Percentiles rank a stretch among this genome's conserved stretches.
Conservation (phyloP, 1,140 invertebrate species). For the Pomacea maculata region DNA sequence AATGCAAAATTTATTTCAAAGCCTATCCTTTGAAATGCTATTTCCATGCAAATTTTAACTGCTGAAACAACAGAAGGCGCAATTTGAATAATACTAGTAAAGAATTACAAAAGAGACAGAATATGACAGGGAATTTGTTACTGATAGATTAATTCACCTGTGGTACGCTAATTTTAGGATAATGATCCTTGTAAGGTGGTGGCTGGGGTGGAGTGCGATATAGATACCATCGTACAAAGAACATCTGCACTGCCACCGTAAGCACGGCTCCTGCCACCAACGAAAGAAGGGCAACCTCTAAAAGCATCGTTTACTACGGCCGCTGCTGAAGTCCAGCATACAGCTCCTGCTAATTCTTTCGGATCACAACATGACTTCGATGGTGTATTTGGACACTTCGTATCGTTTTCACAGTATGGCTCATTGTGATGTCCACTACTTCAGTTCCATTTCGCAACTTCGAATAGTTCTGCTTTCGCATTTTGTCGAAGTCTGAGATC, state of each 20-base stretch:
- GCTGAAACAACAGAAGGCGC: background rate
- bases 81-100: background rate
- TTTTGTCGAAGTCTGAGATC: background rate
- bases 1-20: background rate
- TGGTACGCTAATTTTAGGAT: conserved; percentile 59
- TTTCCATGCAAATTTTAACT: background rate
- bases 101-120: background rate
- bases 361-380: too few species aligned
- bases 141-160: conserved; percentile 51
- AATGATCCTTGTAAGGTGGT: conserved; percentile 55
- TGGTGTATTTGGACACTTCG: background rate
- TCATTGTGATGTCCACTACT: background rate
- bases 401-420: background rate
- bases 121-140: background rate
- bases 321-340: background rate
- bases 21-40: background rate
- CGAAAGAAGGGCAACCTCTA: conserved; percentile 37
- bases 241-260: conserved; percentile 66
- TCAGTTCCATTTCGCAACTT: background rate
- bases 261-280: conserved; percentile 62
- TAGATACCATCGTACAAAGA: conserved; percentile 66
- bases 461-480: background rate
- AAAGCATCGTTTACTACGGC: conserved; percentile 11
- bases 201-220: conserved; percentile 56
- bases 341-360: too few species aligned